A percentile compares a stretch with the other conserved stretches of the same genome.
phyloP scores from a whole-genome alignment of 2,797 vertebrate species.

The Siniperca obscura region DNA sequence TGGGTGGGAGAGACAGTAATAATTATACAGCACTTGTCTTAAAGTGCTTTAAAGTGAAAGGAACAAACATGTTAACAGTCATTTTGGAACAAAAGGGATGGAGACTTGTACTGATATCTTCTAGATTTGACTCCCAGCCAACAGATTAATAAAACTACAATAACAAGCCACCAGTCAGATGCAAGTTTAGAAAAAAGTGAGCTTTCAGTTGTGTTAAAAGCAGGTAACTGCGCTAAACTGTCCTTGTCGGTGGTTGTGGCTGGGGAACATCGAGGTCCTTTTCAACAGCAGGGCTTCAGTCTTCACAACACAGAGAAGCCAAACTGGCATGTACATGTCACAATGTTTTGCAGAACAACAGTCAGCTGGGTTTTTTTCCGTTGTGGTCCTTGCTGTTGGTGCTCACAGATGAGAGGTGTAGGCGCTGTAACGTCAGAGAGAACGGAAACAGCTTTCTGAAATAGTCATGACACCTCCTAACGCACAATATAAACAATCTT shows the following conservation, averaged over 20 bases:
- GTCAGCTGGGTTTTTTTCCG: background rate
- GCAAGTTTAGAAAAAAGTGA: constrained; percentile 48
- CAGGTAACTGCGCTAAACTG: background rate
- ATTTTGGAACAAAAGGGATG: constrained; percentile 33
- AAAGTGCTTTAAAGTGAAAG: constrained; percentile 63
- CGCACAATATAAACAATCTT: constrained; percentile 65
- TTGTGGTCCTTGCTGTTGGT: constrained; percentile 45
- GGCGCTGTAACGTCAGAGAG: constrained; percentile 31
- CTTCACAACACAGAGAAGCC: constrained; percentile 11
- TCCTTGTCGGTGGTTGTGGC: background rate
- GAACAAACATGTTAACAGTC: constrained; percentile 65
- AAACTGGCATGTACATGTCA: background rate
- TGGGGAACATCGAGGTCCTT: constrained; percentile 33
- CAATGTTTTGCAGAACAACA: constrained; percentile 15
- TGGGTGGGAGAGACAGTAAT: constrained; percentile 14
- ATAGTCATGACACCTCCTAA: constrained; percentile 39
- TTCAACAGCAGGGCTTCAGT: constrained; percentile 40
- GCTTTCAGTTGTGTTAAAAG: constrained; percentile 57
- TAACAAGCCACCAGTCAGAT: constrained; percentile 48
- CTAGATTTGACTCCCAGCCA: constrained; percentile 41
- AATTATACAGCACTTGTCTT: constrained; percentile 59
- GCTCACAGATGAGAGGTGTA: constrained; percentile 18
- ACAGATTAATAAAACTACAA: constrained; percentile 56
- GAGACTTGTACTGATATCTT: constrained; percentile 17
- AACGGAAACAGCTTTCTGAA: constrained; percentile 36